Evolutionary conservation across 2,888 invertebrate genomes (phyloP).

Genomic region (Cheilosia vulpina): DNA sequence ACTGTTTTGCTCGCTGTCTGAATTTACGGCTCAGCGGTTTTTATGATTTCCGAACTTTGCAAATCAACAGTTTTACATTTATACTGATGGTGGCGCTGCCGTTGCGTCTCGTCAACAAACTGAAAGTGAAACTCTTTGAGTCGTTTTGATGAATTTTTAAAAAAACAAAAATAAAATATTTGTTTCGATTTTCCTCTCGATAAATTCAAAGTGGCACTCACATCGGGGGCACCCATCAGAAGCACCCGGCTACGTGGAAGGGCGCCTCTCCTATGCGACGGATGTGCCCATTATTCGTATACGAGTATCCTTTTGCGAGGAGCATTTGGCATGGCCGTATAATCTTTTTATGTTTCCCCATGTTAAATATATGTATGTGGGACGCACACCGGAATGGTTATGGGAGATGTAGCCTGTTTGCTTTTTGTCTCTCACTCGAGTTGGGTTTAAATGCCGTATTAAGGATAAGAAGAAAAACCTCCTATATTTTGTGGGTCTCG

Average conservation of each 20-base stretch:
- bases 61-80: constrained; percentile 64
- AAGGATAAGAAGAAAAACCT: constrained; percentile 67
- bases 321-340: constrained; percentile 60
- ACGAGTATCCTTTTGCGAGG: constrained; percentile 40
- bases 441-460: constrained; percentile 72
- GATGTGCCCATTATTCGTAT: constrained; percentile 28
- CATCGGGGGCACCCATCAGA: constrained; percentile 9
- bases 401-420: constrained; percentile 43
- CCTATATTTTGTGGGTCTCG: constrained; percentile 53
- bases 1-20: constrained; percentile 42
- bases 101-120: neutral
- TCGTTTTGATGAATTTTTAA: constrained; percentile 60
- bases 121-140: constrained; percentile 58
- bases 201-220: constrained; percentile 70
- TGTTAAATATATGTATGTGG: constrained; percentile 57
- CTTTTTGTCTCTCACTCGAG: constrained; percentile 68
- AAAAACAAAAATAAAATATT: constrained; percentile 66
- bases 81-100: too few species aligned
- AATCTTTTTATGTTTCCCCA: constrained; percentile 66
- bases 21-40: constrained; percentile 66
- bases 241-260: neutral
- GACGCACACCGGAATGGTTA: neutral
- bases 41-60: constrained; percentile 71
- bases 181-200: constrained; percentile 74
- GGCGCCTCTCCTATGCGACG: constrained; percentile 34